Evolutionary conservation across 2,888 invertebrate species (phyloP), one percentile per base, ranked within the genome.

Genomic region (Zygaena filipendulae): DNA sequence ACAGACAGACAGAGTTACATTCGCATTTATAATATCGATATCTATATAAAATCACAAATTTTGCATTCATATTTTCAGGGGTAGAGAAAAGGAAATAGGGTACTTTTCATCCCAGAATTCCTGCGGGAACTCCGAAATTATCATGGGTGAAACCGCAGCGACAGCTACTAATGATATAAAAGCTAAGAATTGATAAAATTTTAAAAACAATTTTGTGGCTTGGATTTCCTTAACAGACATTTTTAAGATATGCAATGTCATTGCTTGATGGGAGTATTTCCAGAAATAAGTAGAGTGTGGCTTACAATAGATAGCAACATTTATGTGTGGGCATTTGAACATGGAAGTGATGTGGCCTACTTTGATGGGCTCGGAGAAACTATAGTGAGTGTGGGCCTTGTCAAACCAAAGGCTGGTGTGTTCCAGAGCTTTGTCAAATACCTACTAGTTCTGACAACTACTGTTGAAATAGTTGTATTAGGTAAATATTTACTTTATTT

Each of bases 321-420:
- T 45, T 99, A 96, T 79, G 87, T 97, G 18, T 99, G 99, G 99
- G 92, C 95, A 13, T 98, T 95, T 74, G 95, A 97, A 67, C 91
- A 95, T 69, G 92, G 94, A 26, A 86, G 90, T 36, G 98, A 99
- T 81, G 87, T 98, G 13, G 96, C 97, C 1, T 98, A 95, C 68
- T 98, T 92, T 71, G 97, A 98, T 82, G 96, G 96, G 1, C 82
- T 98, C 1, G 92, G 89, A 43, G 96, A 97, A 64, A 90, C 96
- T 2, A 97, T 99, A 51, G 84, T 97, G 24, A 91, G 93, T 60
- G 96, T 97, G 29, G 96, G 94, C 2, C 71, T 99, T 34, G 89
- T 95, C 0, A 87, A 86, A 55, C 97, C 97, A 1, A 96, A 92
- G 63, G 67, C 86, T 18, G 91, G 90, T 33, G 92, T 97, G 27